Evolutionary conservation across 2,797 vertebrate genomes (phyloP).

Genomic region (Antennarius maculatus): DNA sequence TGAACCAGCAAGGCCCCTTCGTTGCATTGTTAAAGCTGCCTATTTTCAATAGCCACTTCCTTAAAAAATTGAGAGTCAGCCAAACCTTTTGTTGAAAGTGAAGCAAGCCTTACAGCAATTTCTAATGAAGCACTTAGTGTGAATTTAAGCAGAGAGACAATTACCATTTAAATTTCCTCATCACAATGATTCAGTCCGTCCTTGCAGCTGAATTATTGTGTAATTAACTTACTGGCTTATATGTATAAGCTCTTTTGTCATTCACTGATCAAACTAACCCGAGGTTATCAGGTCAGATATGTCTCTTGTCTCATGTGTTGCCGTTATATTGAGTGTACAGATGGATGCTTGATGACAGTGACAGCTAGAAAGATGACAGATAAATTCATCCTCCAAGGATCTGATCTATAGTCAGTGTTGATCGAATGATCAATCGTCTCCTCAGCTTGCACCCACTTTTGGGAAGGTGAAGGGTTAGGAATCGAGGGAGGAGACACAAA

Average conservation of each 20-base stretch:
- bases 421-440: conserved; percentile 62
- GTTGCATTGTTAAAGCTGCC: conserved; percentile 17
- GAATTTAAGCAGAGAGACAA: conserved; percentile 31
- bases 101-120: conserved; percentile 21
- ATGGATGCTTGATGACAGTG: conserved; percentile 5
- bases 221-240: conserved; percentile 1
- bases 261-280: conserved; percentile 9
- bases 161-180: conserved; percentile 35
- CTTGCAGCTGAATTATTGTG: conserved; percentile 13
- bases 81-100: conserved; percentile 19
- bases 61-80: conserved; percentile 24
- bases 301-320: conserved; percentile 13
- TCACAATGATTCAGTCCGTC: conserved; percentile 6
- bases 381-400: conserved; percentile 40
- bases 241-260: conserved; percentile 8
- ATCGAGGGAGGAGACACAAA: neutral
- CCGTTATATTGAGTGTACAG: conserved; percentile 26
- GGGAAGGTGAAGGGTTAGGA: conserved; percentile 12
- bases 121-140: conserved; percentile 33
- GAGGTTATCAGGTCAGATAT: conserved; percentile 14
- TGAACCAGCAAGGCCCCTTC: conserved; percentile 32
- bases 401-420: conserved; percentile 54
- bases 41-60: conserved; percentile 33
- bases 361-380: conserved; percentile 49
- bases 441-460: conserved; percentile 6